phyloP scores from a whole-genome alignment of 2,888 invertebrate genomes.

The Leptura quadrifasciata region DNA sequence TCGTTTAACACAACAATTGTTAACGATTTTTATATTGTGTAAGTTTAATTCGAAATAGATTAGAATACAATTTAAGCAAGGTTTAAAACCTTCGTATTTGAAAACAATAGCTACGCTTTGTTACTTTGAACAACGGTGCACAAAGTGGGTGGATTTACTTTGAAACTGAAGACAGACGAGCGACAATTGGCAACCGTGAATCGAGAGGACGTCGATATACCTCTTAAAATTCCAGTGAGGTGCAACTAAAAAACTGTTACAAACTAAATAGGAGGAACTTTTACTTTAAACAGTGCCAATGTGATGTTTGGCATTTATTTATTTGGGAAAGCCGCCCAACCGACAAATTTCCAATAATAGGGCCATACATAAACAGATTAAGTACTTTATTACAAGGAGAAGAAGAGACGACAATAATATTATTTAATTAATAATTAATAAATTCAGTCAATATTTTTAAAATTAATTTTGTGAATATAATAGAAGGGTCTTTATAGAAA shows the following conservation, averaged over 20 bases:
- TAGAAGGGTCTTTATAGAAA: too few relatives aligned
- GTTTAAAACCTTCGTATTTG: background rate
- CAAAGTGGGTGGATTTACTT: background rate
- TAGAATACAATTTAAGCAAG: background rate
- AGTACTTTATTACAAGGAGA: too few relatives aligned
- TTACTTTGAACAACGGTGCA: background rate
- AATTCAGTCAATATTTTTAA: too few relatives aligned
- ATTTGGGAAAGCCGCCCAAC: too few relatives aligned
- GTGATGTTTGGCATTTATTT: too few relatives aligned
- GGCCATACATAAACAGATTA: too few relatives aligned
- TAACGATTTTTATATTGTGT: too few relatives aligned
- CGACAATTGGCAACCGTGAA: background rate
- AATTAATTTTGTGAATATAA: too few relatives aligned
- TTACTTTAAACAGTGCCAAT: background rate
- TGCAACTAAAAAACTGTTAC: background rate
- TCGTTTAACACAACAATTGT: too few relatives aligned
- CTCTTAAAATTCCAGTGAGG: slow-evolving; percentile 1
- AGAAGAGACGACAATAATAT: too few relatives aligned
- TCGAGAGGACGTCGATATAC: background rate
- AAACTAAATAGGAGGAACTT: background rate
- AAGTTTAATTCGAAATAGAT: background rate
- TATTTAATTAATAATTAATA: too few relatives aligned
- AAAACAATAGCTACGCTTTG: background rate
- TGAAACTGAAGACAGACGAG: background rate
- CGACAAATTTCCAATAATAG: too few relatives aligned